Base-by-base conservation (phyloP, 2,113 vertebrate species). In the Myotis yumanensis region DNA sequence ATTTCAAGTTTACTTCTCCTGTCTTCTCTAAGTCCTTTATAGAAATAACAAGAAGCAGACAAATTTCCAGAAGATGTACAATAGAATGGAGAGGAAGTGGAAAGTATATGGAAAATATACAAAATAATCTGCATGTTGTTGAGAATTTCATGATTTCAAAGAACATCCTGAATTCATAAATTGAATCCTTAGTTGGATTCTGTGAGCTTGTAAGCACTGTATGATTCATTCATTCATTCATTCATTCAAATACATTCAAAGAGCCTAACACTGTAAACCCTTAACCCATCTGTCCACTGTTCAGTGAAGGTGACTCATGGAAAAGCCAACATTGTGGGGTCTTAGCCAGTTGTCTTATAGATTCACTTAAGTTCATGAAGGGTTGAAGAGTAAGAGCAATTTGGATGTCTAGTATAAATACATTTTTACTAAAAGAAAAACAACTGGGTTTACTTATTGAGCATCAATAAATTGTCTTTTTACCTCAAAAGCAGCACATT, bases 71-170 rank as follows among this genome's bases (percentile, higher is more conserved):
- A 59, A 84, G 25, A 43, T 40, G 6, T 84, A 22, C 11, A 71
- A 9, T 28, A 46, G 52, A 81, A 68, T 80, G 30, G 15, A 22
- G 62, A 46, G 4, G n/a, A 73, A 86, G 71, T 48, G 1, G 23
- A 90, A 88, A 94, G 16, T 46, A 11, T 1, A 23, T 48, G 18
- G 43, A n/a, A 79, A 90, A 77, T 69, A 57, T 16, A 40, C 32
- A 79, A 51, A 82, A 59, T 90, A 77, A 35, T 73, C 18, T 84
- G 14, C 25, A 37, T 25, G 5, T 62, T 57, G 14, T 22, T 89
- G 48, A 95, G 57, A 91, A 22, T 35, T 52, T n/a, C n/a, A 48
- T 37, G 51, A 59, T 54, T 95, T 88, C 52, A 73, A 48, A 91
- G 37, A 90, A 93, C 30, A 85, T 57, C 15, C 43, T 17, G 7